Evolutionary conservation across 2,113 vertebrate species (phyloP).

Genomic region (Pipa parva): DNA sequence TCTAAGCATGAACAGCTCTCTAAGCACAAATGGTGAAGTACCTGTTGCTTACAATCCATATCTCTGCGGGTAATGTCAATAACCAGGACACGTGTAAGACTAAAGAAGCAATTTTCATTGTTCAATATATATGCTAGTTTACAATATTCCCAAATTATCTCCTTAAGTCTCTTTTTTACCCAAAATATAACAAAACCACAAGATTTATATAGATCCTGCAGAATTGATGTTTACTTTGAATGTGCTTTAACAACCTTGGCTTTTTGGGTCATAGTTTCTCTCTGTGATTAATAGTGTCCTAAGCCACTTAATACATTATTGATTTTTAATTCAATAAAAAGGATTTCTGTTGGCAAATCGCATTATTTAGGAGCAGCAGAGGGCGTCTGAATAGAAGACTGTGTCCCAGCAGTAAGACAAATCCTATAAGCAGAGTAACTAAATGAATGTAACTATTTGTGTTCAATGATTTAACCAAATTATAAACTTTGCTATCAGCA

Average conservation of each 20-base stretch:
- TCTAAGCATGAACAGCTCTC: too few species aligned
- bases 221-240: slow-evolving; percentile 32
- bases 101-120: slow-evolving; percentile 20
- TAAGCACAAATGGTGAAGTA: too few species aligned
- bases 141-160: slow-evolving; percentile 30
- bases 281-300: slow-evolving; percentile 55
- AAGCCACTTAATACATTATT: slow-evolving; percentile 51
- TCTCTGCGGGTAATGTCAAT: slow-evolving; percentile 19
- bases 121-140: slow-evolving; percentile 13
- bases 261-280: slow-evolving; percentile 43
- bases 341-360: slow-evolving; percentile 45
- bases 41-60: slow-evolving; percentile 26
- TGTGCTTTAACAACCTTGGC: slow-evolving; percentile 38
- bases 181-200: slow-evolving; percentile 11
- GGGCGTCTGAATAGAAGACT: slow-evolving; percentile 29
- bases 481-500: too few species aligned
- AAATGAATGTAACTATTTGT: slow-evolving; percentile 20
- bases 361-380: slow-evolving; percentile 34
- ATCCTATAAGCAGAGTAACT: slow-evolving; percentile 14
- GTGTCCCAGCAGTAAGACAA: slow-evolving; percentile 28
- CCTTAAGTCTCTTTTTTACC: slow-evolving; percentile 6
- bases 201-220: slow-evolving; percentile 27
- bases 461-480: neutral
- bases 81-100: slow-evolving; percentile 9
- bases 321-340: slow-evolving; percentile 48